Conservation (phyloP, 2,113 vertebrate genomes). For the Austrofundulus limnaeus region DNA sequence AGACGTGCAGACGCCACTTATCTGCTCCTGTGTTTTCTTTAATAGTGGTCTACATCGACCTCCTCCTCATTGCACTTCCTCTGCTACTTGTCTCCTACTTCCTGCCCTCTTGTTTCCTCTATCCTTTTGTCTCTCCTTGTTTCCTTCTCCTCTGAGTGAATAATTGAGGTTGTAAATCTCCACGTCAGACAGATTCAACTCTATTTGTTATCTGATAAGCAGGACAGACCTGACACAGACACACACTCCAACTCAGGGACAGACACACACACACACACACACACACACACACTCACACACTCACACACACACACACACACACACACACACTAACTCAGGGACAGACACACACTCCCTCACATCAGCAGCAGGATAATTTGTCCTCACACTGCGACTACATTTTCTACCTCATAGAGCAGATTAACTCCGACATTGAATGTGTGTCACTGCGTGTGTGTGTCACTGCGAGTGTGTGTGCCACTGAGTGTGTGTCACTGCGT, state of each 20-base stretch:
- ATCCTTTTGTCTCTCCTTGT: not conserved
- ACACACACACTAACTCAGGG: constrained; percentile 11
- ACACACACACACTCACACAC: constrained; percentile 5
- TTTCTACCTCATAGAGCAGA: constrained; percentile 24
- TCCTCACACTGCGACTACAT: constrained; percentile 38
- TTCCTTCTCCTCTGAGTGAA: not conserved
- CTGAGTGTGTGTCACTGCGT: no score
- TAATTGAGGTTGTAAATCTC: constrained; percentile 50
- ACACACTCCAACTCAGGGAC: constrained; percentile 14
- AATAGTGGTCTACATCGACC: no score
- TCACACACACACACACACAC: constrained; percentile 12
- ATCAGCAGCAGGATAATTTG: constrained; percentile 43
- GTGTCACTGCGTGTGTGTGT: no score
- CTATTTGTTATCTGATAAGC: constrained; percentile 57
- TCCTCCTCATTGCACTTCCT: not conserved
- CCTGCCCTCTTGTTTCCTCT: not conserved
- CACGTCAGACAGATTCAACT: constrained; percentile 45
- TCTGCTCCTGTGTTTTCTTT: not conserved
- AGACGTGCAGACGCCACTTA: not conserved
- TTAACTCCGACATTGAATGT: constrained; percentile 1
- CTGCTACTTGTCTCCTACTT: not conserved
- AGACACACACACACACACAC: constrained; percentile 5
- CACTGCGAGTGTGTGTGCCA: no score
- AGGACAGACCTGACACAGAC: constrained; percentile 19
- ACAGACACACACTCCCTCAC: constrained; percentile 7